phyloP scores from a whole-genome alignment of 2,113 vertebrate genomes.

The Pelodiscus sinensis region DNA sequence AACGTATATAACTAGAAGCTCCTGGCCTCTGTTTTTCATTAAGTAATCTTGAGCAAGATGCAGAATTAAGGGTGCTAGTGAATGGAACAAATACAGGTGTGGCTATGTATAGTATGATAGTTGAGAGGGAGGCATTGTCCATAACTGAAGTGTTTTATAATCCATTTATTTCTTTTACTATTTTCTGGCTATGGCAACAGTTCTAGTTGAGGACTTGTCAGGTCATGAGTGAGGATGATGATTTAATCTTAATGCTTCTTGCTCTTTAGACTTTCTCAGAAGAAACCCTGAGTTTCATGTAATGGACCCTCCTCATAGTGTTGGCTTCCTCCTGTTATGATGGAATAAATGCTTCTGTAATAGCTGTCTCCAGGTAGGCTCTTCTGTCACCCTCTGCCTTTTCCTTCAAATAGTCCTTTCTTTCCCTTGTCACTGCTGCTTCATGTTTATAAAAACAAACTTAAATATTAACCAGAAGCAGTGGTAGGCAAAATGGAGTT shows the following conservation, averaged over 20 bases:
- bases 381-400: constrained; percentile 46
- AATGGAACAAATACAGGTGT: background rate
- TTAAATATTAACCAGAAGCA: constrained; percentile 38
- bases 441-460: constrained; percentile 40
- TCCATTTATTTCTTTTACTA: constrained; percentile 36
- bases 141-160: constrained; percentile 21
- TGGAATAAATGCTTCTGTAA: constrained; percentile 73
- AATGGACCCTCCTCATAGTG: constrained; percentile 59
- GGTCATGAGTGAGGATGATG: constrained; percentile 46
- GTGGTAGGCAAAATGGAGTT: background rate
- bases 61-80: background rate
- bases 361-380: constrained; percentile 72
- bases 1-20: background rate
- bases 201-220: constrained; percentile 43
- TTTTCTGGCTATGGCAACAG: constrained; percentile 48
- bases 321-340: constrained; percentile 72
- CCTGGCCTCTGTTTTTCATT: background rate
- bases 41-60: background rate
- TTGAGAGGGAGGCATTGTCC: constrained; percentile 45
- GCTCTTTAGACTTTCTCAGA: constrained; percentile 75
- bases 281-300: constrained; percentile 65
- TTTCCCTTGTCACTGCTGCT: constrained; percentile 25
- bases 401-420: constrained; percentile 41
- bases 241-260: constrained; percentile 73
- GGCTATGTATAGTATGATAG: background rate